Evolutionary conservation across 2,797 vertebrate species (phyloP).

Genomic region (Acanthurus leucopareius): DNA sequence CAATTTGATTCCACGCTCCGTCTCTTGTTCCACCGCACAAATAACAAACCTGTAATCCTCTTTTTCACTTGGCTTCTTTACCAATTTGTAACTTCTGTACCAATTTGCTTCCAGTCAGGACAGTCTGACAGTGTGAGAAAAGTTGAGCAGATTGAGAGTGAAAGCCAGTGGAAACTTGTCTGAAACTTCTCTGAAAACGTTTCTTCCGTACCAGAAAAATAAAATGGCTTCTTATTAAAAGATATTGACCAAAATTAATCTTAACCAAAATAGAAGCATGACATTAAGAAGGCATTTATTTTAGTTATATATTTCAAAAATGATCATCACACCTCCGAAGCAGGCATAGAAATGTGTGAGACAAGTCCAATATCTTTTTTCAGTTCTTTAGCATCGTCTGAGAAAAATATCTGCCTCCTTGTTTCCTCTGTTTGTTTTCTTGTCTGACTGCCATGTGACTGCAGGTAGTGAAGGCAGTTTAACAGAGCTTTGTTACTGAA

Average conservation of each 20-base stretch:
- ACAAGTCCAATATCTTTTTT: too few species aligned
- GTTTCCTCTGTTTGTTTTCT: too few species aligned
- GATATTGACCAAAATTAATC: not conserved
- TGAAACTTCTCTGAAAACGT: not conserved
- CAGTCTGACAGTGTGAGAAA: conserved; percentile 1
- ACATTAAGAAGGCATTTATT: too few species aligned
- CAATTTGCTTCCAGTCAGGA: conserved; percentile 15
- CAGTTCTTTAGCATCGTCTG: too few species aligned
- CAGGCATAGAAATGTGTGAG: too few species aligned
- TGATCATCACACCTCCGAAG: too few species aligned
- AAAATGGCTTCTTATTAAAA: not conserved
- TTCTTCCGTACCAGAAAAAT: not conserved
- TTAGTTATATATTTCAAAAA: too few species aligned
- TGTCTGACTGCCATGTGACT: too few species aligned
- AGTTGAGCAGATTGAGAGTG: not conserved
- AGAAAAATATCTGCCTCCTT: too few species aligned
- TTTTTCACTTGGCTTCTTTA: conserved; percentile 8
- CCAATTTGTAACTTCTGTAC: conserved; percentile 24
- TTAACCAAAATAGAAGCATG: not conserved
- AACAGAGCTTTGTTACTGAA: too few species aligned
- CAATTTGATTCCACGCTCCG: conserved; percentile 10
- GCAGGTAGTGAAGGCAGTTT: too few species aligned
- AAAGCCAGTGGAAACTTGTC: not conserved
- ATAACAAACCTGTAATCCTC: conserved; percentile 28
- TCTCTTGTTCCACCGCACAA: conserved; percentile 25